phyloP scores from a whole-genome alignment of 30 jellyfish, hydroid and myxozoan genomes.

The Clytia hemisphaerica region DNA sequence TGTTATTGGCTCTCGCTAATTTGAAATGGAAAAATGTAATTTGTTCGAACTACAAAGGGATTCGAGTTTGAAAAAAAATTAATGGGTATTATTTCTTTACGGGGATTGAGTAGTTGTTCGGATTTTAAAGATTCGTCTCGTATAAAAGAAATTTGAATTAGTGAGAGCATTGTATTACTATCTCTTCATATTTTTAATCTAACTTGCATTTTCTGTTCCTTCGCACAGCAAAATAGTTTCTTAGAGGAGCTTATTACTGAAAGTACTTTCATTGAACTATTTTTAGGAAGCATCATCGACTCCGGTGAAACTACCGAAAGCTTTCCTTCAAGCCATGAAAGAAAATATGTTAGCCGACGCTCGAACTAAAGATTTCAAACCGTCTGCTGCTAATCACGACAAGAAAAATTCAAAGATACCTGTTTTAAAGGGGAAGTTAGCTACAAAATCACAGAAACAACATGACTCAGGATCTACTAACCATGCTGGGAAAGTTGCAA shows the following conservation, averaged over 20 bases:
- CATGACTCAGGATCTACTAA: neutral
- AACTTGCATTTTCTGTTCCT: neutral
- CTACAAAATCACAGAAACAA: neutral
- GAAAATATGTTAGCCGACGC: constrained; percentile 59
- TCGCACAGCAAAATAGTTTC: too few species aligned
- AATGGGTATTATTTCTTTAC: too few species aligned
- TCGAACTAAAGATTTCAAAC: constrained; percentile 22
- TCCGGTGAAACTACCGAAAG: constrained; percentile 76
- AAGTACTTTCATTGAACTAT: too few species aligned
- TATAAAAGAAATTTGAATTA: too few species aligned
- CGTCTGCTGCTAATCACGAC: neutral
- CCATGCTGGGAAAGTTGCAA: too few species aligned
- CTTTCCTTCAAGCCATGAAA: constrained; percentile 78
- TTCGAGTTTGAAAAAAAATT: too few species aligned
- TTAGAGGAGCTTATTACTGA: too few species aligned
- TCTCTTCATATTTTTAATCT: neutral
- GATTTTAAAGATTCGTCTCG: too few species aligned
- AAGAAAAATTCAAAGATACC: neutral
- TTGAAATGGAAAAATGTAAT: too few species aligned
- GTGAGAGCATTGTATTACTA: neutral
- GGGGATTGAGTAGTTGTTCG: too few species aligned
- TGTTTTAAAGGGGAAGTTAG: neutral
- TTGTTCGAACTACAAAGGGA: too few species aligned
- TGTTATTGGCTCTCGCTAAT: too few species aligned
- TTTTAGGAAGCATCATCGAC: constrained; percentile 61